Base-by-base conservation (phyloP, 2,113 vertebrate genomes). In the Dicerorhinus sumatrensis region DNA sequence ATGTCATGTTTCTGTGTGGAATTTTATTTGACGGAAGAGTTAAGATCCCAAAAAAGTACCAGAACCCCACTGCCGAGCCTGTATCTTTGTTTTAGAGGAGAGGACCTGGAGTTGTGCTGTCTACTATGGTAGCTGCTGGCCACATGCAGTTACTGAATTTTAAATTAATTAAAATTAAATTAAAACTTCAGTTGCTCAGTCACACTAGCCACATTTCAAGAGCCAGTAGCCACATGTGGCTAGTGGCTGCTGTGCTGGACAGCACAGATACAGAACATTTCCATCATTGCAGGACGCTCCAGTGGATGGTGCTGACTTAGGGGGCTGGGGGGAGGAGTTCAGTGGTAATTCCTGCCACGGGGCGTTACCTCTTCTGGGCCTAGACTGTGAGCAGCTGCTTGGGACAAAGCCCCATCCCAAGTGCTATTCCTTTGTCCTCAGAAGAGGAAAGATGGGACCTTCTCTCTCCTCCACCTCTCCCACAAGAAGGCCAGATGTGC, bases 211-310 rank as follows among this genome's bases (percentile, higher is more conserved):
- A 23, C 54, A 36, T 48, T 67, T 39, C 75, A 46, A 9, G 29
- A 73, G 54, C 90, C 2, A 6, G 77, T 0, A 31, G 84, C 29
- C 27, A 11, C 27, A 3, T 11, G 27, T 39, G 62, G n/a, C n/a
- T 13, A 31, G 20, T 36, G 87, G 81, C 18, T 56, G 42, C n/a
- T 9, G 29, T 18, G 48, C 23, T 4, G 75, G n/a, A 17, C 5
- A 11, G 73, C 0, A 4, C 56, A 14, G 46, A 7, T 5, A 4
- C 2, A 25, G 17, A 23, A 62, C 4, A 7, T 48, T 13, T 2
- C 54, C 27, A 2, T 63, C 8, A 10, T 3, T n/a, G 23, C 4
- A 54, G 29, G 36, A 39, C 14, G n/a, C 16, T 18, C 48, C 31
- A 5, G 31, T 9, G 29, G 51, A 17, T 23, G 14, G n/a, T 36